phyloP scores from a whole-genome alignment of 37 sponge, comb jelly and placozoan species.

The Corticium candelabrum region DNA sequence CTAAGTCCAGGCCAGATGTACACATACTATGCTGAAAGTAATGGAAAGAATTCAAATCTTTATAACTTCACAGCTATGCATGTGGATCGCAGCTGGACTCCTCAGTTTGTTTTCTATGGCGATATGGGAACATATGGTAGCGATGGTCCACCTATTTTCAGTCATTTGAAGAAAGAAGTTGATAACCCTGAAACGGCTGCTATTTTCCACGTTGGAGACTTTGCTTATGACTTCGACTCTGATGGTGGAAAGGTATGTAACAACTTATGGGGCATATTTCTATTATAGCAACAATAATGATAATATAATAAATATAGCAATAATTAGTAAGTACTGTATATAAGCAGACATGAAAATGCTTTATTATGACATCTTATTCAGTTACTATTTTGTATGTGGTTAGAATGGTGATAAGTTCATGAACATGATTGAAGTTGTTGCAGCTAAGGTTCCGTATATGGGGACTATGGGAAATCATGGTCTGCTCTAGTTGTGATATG shows the following conservation, averaged over 20 bases:
- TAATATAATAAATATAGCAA: background rate
- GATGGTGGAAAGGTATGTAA: slow-evolving; percentile 22
- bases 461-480: slow-evolving; percentile 40
- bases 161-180: slow-evolving; percentile 8
- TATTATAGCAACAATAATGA: background rate
- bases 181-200: background rate
- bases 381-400: too few species aligned
- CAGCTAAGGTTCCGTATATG: slow-evolving; percentile 41
- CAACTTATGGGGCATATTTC: background rate
- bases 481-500: slow-evolving; percentile 14
- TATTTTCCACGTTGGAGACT: background rate
- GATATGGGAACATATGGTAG: slow-evolving; percentile 18
- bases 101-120: slow-evolving; percentile 22
- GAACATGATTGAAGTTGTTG: slow-evolving; percentile 21
- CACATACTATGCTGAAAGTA: too few species aligned
- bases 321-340: background rate
- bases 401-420: slow-evolving; percentile 41
- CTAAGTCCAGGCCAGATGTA: too few species aligned
- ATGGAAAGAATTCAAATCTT: too few species aligned
- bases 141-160: background rate
- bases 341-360: too few species aligned
- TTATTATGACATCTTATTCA: too few species aligned
- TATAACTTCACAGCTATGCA: too few species aligned
- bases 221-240: slow-evolving; percentile 1
- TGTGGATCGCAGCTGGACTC: slow-evolving; percentile 23